These are phyloP conservation scores for Zeus faber DNA, from an alignment of 2,113 vertebrate species.

Conservation along the genomic window DNA sequence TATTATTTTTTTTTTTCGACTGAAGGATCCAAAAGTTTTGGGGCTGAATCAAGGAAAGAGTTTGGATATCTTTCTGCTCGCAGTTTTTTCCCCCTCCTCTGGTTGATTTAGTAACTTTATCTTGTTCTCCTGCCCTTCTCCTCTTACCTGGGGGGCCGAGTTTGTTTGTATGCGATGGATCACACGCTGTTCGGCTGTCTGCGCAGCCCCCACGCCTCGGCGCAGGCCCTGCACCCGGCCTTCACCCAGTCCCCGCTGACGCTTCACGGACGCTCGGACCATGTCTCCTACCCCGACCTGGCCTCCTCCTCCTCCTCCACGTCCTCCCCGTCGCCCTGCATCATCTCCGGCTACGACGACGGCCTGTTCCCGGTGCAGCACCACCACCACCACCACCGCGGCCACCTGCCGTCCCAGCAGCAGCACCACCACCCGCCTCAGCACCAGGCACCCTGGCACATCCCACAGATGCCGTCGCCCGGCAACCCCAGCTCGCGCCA, in stretches of 20 bases:
- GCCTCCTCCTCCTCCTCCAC: slow-evolving; percentile 80
- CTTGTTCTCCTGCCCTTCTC: slow-evolving; percentile 11
- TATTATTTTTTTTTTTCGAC: slow-evolving; percentile 36
- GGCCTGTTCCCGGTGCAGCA: slow-evolving; percentile 89
- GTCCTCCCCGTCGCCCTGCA: slow-evolving; percentile 84
- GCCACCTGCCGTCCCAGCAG: slow-evolving; percentile 75
- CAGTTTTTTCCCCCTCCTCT: slow-evolving; percentile 30
- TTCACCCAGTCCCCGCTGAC: slow-evolving; percentile 90
- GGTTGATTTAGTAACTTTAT: slow-evolving; percentile 27
- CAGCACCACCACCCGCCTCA: slow-evolving; percentile 81
- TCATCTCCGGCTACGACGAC: slow-evolving; percentile 93
- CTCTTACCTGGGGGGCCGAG: not conserved
- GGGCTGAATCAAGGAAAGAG: slow-evolving; percentile 23
- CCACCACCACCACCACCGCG: slow-evolving; percentile 79
- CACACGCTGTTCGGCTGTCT: slow-evolving; percentile 97
- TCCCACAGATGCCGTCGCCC: slow-evolving; percentile 70
- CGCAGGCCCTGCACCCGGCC: slow-evolving; percentile 91
- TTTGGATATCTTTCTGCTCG: slow-evolving; percentile 52
- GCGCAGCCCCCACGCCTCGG: slow-evolving; percentile 90
- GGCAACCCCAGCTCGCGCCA: slow-evolving; percentile 72
- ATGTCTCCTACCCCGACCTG: slow-evolving; percentile 95
- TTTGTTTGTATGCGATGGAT: slow-evolving; percentile 85
- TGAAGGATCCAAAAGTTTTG: slow-evolving; percentile 37
- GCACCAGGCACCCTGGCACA: slow-evolving; percentile 89
- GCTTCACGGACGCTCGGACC: slow-evolving; percentile 93